phyloP scores from a whole-genome alignment of 2,888 invertebrate species.

The Fabriciana adippe region DNA sequence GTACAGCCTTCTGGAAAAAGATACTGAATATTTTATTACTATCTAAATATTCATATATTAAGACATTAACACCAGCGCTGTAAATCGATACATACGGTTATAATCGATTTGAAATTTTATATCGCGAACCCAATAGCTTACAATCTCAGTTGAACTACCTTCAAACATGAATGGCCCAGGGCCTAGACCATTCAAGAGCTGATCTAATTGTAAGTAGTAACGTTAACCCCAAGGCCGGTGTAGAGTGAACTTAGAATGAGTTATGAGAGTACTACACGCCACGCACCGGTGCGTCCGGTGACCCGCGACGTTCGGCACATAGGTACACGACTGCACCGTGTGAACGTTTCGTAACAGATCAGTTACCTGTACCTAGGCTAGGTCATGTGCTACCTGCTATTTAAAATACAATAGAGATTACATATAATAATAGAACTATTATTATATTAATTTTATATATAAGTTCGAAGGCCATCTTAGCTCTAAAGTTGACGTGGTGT shows the following conservation, averaged over 20 bases:
- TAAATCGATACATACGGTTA: not conserved
- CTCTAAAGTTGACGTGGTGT: too few relatives aligned
- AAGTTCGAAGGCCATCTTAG: too few relatives aligned
- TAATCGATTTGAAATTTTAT: not conserved
- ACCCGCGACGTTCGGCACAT: not conserved
- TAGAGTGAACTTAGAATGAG: not conserved
- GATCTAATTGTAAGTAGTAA: not conserved
- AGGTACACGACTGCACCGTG: not conserved
- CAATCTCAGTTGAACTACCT: not conserved
- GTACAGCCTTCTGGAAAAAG: too few relatives aligned
- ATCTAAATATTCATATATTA: too few relatives aligned
- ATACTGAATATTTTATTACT: too few relatives aligned
- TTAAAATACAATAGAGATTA: too few relatives aligned
- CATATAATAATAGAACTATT: too few relatives aligned
- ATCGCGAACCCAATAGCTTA: not conserved
- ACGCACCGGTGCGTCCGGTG: not conserved
- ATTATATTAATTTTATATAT: too few relatives aligned
- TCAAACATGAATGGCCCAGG: not conserved
- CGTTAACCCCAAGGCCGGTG: conserved; percentile 1
- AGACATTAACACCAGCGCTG: too few relatives aligned
- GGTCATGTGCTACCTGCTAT: not conserved
- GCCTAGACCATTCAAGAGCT: not conserved
- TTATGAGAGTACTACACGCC: not conserved
- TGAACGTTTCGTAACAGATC: not conserved
- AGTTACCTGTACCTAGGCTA: not conserved